Evolutionary conservation across 2,113 vertebrate species (phyloP).

Genomic region (Callopanchax toddi): DNA sequence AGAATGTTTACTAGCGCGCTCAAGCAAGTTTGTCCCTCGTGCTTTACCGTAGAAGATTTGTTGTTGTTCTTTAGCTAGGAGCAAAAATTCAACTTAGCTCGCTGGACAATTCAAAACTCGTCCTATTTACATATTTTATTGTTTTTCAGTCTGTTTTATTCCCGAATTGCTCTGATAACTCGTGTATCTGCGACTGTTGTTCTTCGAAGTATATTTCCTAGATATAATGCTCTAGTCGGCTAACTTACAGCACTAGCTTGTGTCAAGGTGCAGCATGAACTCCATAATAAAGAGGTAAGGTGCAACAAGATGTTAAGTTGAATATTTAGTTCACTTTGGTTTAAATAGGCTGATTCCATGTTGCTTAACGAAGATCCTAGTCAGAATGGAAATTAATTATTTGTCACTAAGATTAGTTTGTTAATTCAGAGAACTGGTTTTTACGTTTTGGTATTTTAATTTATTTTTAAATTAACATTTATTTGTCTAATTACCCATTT

Average conservation of each 20-base stretch:
- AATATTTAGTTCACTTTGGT: neutral
- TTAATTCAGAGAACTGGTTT: neutral
- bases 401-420: too few relatives aligned
- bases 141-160: neutral
- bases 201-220: conserved; percentile 1
- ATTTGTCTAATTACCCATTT: neutral
- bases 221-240: conserved; percentile 35
- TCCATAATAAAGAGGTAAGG: conserved; percentile 65
- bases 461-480: neutral
- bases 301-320: neutral
- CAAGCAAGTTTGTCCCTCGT: conserved; percentile 31
- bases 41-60: conserved; percentile 56
- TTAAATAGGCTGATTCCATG: neutral
- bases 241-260: conserved; percentile 31
- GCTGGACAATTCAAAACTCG: neutral
- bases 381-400: neutral
- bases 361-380: neutral
- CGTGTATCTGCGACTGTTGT: neutral
- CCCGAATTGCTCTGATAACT: neutral
- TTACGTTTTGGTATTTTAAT: neutral
- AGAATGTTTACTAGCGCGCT: neutral
- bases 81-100: conserved; percentile 44
- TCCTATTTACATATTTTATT: neutral
- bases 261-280: conserved; percentile 62
- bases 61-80: conserved; percentile 63